phyloP scores from a whole-genome alignment of 2,113 vertebrate genomes.

The Geothlypis trichas region DNA sequence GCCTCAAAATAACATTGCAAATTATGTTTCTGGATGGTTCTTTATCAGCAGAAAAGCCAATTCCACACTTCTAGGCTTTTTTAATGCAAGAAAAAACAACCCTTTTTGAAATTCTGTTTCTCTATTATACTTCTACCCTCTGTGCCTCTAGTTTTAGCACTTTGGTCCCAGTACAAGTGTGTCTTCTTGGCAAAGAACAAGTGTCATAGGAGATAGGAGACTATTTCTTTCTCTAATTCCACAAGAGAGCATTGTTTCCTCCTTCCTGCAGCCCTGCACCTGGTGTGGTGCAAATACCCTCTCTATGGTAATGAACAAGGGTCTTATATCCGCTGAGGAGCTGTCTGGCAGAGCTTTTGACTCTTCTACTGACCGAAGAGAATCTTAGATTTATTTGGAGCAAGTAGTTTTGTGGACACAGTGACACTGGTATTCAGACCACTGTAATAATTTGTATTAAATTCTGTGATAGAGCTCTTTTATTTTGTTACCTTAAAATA shows the following conservation, averaged over 20 bases:
- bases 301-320: background rate
- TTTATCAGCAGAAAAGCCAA: background rate
- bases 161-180: background rate
- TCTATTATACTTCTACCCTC: background rate
- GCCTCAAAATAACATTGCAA: background rate
- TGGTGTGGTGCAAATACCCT: background rate
- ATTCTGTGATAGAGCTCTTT: background rate
- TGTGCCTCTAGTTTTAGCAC: background rate
- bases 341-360: background rate
- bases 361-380: background rate
- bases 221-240: background rate
- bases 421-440: background rate
- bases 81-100: background rate
- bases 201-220: background rate
- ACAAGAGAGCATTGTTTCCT: background rate
- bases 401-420: background rate
- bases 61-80: background rate
- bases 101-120: background rate
- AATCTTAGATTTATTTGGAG: background rate
- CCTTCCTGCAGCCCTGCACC: background rate
- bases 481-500: background rate
- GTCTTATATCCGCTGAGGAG: background rate
- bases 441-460: background rate
- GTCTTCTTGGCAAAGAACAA: background rate
- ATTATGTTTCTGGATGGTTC: background rate